Evolutionary conservation across 1,140 invertebrate species (phyloP), one percentile per base, ranked within the genome.

Genomic region (Stratiolaelaps scimitus): DNA sequence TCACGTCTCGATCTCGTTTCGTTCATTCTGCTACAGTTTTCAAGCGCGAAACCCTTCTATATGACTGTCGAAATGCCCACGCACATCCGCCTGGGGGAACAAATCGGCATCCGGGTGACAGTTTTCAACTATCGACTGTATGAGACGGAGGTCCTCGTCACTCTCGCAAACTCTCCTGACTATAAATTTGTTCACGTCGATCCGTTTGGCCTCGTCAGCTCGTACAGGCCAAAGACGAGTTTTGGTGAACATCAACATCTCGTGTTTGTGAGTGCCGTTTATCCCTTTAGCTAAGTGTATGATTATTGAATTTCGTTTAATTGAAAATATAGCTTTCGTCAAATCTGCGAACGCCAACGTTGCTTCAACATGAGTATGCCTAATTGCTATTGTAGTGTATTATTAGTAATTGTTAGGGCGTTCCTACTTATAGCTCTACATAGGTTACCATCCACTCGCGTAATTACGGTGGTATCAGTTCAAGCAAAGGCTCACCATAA

Each of bases 171-270:
- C n/a, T 92, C 89, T 19, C 80, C 80, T 0, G 83, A 92, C 72
- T 95, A 93, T 74, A 89, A 92, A 77, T 95, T 94, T 73, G 88
- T 97, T 13, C 87, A 93, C 69, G 91, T 97, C 1, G 91, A 92
- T 74, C 84, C 88, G 69, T 83, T 89, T 73, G 92, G 92, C 60
- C 84, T 87, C 67, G 89, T 86, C 53, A 81, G 81, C 72, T 74
- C 75, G 17, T 76, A 76, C 69, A 85, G 85, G 74, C 90, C 92
- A 1, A 78, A 86, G 65, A 92, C 88, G 20, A 88, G 87, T 1
- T 86, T 82, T 72, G 90, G 90, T 48, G 88, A 94, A 74, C 89
- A 93, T 76, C 90, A 95, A 73, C 92, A 92, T 77, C 87, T 95
- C 73, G 82, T 94, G 69, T 92, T 87, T 79, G 85, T 94, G 89